Evolutionary conservation across 2,797 vertebrate genomes (phyloP).

Genomic region (Setipinna tenuifilis): DNA sequence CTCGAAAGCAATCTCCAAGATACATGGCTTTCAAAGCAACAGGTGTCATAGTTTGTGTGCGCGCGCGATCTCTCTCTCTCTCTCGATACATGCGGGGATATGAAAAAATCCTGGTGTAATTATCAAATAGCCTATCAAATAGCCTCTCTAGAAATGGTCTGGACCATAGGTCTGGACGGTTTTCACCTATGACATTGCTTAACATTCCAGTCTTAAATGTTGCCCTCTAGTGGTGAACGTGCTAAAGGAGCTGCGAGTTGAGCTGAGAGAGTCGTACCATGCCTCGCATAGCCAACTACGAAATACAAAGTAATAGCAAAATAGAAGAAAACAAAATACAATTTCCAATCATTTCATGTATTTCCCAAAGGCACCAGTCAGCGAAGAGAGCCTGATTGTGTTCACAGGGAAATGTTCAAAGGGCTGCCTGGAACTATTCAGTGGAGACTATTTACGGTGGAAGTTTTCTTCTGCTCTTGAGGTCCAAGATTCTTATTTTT

Average conservation of each 20-base stretch:
- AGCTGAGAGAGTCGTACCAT: not conserved
- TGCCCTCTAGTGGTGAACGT: not conserved
- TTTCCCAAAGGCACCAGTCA: not conserved
- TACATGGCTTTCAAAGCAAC: too few species aligned
- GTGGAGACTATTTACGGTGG: not conserved
- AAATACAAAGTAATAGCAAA: not conserved
- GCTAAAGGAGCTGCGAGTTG: not conserved
- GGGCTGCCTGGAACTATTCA: not conserved
- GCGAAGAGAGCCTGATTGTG: not conserved
- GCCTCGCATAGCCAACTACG: not conserved
- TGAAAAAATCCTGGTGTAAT: too few species aligned
- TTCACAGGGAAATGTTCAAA: not conserved
- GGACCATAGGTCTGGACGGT: too few species aligned
- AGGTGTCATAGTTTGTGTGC: too few species aligned
- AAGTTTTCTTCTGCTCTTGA: not conserved
- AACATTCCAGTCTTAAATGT: not conserved
- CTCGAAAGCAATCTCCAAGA: not conserved
- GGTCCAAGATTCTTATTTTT: too few species aligned
- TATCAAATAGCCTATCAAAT: too few species aligned
- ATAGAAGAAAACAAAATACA: not conserved
- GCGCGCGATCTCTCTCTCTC: too few species aligned
- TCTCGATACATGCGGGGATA: too few species aligned
- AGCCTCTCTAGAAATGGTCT: too few species aligned
- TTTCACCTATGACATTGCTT: too few species aligned
- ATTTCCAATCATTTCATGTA: not conserved